Percentiles rank a stretch among this genome's conserved stretches.
Conservation (phyloP, 2,888 invertebrate species). For the Sesamia inferens region DNA sequence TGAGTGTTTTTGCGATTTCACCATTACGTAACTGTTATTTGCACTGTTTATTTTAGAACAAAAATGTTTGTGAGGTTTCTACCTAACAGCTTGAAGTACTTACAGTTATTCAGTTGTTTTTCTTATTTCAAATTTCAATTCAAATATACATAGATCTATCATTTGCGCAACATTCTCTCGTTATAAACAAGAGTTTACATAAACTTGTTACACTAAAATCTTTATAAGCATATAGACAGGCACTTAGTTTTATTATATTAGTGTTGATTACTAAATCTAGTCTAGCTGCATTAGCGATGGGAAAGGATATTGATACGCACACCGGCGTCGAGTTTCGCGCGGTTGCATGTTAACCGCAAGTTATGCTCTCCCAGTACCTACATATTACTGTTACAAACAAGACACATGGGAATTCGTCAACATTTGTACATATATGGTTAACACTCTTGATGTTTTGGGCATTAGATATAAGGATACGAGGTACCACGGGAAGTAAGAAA, state of each 20-base stretch:
- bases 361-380: constrained; percentile 72
- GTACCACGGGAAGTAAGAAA: neutral
- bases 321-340: constrained; percentile 79
- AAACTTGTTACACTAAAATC: constrained; percentile 18
- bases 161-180: constrained; percentile 26
- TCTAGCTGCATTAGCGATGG: constrained; percentile 71
- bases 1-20: constrained; percentile 32
- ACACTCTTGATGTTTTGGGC: constrained; percentile 13
- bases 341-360: constrained; percentile 79
- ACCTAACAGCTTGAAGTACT: constrained; percentile 15
- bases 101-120: constrained; percentile 38
- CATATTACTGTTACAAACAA: constrained; percentile 78
- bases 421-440: constrained; percentile 37
- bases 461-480: constrained; percentile 1
- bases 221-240: constrained; percentile 27
- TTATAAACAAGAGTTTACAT: constrained; percentile 1
- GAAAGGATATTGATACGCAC: constrained; percentile 81
- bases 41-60: constrained; percentile 35
- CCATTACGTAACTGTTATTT: constrained; percentile 33
- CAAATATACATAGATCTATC: constrained; percentile 13
- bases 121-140: constrained; percentile 26
- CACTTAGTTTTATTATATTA: constrained; percentile 58
- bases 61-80: constrained; percentile 40
- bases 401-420: constrained; percentile 75
- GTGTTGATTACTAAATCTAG: constrained; percentile 64